Conservation (phyloP, 2,888 invertebrate genomes). For the Conus canariensis region DNA sequence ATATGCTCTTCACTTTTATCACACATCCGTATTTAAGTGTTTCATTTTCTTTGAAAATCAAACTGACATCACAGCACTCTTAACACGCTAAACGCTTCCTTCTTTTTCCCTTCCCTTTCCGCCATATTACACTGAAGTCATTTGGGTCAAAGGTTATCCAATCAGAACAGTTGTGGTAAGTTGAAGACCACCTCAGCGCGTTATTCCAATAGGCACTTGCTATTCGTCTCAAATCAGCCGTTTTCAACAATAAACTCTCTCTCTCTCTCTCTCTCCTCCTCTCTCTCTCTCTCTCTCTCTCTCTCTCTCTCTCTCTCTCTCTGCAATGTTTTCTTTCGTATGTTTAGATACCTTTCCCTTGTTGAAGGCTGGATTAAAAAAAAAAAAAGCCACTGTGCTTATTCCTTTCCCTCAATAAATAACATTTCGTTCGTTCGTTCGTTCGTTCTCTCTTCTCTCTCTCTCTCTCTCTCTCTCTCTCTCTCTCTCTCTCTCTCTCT, state of each 20-base stretch:
- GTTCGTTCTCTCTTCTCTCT: background rate
- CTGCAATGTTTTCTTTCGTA: background rate
- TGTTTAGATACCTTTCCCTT: background rate
- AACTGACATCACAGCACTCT: background rate
- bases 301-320: conserved; percentile 10
- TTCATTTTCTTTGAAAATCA: background rate
- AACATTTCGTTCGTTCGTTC: background rate
- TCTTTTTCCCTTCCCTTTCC: conserved; percentile 44
- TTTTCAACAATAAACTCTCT: background rate
- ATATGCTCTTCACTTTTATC: too few relatives aligned
- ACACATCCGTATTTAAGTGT: too few relatives aligned
- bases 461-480: conserved; percentile 10
- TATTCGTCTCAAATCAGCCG: background rate
- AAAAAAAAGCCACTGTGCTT: too few relatives aligned
- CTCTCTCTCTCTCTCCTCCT: conserved; percentile 5
- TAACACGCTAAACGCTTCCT: background rate
- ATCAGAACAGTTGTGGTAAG: conserved; percentile 49
- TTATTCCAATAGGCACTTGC: background rate
- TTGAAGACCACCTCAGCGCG: background rate
- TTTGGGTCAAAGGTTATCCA: conserved; percentile 52
- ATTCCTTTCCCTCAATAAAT: background rate
- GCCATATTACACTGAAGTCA: conserved; percentile 48
- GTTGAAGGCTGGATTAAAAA: background rate
- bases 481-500: conserved; percentile 10
- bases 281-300: conserved; percentile 10